Evolutionary conservation across 2,888 invertebrate species (phyloP).

Genomic region (Sesamia inferens): DNA sequence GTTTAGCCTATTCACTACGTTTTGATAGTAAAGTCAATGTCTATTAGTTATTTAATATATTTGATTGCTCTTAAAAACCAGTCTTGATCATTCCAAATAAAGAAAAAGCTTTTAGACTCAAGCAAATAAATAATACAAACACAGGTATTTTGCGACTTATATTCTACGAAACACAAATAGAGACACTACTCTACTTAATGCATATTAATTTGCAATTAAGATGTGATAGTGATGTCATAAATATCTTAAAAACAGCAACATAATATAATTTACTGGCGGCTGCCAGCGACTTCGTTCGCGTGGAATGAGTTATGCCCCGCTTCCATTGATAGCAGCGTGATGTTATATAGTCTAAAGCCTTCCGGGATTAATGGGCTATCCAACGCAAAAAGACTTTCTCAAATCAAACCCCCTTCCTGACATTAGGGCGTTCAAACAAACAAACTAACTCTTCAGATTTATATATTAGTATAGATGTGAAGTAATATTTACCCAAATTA

Average conservation of each 20-base stretch:
- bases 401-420: too few relatives aligned
- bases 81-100: slow-evolving; percentile 10
- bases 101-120: slow-evolving; percentile 25
- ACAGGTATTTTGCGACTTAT: slow-evolving; percentile 14
- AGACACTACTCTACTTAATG: slow-evolving; percentile 42
- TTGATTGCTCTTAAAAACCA: slow-evolving; percentile 1
- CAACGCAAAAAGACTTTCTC: too few relatives aligned
- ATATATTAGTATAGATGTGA: background rate
- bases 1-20: too few relatives aligned
- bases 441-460: too few relatives aligned
- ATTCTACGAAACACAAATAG: slow-evolving; percentile 36
- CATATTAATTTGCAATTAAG: slow-evolving; percentile 56
- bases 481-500: slow-evolving; percentile 12
- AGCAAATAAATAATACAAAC: slow-evolving; percentile 31
- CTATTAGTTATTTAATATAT: slow-evolving; percentile 13
- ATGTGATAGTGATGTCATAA: slow-evolving; percentile 54
- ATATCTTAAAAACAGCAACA: slow-evolving; percentile 35
- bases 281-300: too few relatives aligned
- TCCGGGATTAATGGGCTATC: too few relatives aligned
- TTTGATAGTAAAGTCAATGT: background rate
- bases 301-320: too few relatives aligned
- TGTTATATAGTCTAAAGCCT: too few relatives aligned
- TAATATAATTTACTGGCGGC: slow-evolving; percentile 21
- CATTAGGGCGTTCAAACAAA: too few relatives aligned
- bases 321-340: too few relatives aligned